Evolutionary conservation across 1,140 invertebrate species (phyloP).

Genomic region (Aethina tumida): DNA sequence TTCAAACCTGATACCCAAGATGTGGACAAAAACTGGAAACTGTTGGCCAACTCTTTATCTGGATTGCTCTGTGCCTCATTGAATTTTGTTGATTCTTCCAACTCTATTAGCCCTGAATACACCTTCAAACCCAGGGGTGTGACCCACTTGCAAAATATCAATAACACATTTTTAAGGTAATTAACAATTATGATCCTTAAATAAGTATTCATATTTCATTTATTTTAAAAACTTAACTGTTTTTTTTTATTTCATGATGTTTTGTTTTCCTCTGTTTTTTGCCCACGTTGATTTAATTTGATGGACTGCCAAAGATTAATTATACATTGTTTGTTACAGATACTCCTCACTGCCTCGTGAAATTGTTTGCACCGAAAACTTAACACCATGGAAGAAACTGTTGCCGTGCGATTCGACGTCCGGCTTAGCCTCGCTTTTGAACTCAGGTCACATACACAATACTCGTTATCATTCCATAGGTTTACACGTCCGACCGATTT

Average conservation of each 20-base stretch:
- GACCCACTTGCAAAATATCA: constrained; percentile 39
- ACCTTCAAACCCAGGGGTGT: constrained; percentile 70
- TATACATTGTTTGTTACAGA: constrained; percentile 40
- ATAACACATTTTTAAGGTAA: constrained; percentile 38
- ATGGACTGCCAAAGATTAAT: not conserved
- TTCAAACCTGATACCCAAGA: constrained; percentile 50
- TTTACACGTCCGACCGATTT: constrained; percentile 74
- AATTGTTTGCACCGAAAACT: constrained; percentile 96
- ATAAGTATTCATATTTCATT: constrained; percentile 3
- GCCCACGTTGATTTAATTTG: too few species aligned
- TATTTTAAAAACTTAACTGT: constrained; percentile 3
- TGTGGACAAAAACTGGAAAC: constrained; percentile 77
- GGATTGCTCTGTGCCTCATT: constrained; percentile 92
- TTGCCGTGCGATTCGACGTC: constrained; percentile 82
- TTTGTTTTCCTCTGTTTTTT: too few species aligned
- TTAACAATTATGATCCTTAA: constrained; percentile 2
- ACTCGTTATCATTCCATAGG: constrained; percentile 88
- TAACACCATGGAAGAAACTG: constrained; percentile 96
- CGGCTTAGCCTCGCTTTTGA: constrained; percentile 80
- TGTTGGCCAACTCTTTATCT: constrained; percentile 79
- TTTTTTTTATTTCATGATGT: not conserved
- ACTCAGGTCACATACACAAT: constrained; percentile 84
- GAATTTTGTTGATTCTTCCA: constrained; percentile 88
- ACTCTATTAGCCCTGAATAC: constrained; percentile 75
- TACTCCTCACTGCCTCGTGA: constrained; percentile 88